A percentile compares a stretch with the other conserved stretches of the same genome.
These are phyloP conservation scores for Chironomus tentans DNA, from an alignment of 2,888 invertebrate genomes.

Conservation along the genomic window DNA sequence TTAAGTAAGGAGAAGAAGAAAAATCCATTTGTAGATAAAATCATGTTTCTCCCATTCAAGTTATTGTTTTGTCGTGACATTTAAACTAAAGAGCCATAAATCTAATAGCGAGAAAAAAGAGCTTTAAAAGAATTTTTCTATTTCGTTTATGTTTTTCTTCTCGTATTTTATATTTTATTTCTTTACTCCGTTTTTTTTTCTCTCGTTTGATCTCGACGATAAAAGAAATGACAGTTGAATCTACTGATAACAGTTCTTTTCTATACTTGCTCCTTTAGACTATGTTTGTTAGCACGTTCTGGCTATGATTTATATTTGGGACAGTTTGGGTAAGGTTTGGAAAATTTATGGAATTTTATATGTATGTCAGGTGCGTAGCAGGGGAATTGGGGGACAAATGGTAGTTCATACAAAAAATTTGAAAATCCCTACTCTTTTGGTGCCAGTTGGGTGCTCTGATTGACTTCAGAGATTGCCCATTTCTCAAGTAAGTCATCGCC, in stretches of 20 bases:
- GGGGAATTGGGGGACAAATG: too few species aligned
- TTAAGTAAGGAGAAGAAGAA: not conserved
- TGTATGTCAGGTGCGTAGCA: too few species aligned
- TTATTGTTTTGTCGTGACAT: slow-evolving; percentile 16
- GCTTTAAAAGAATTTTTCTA: not conserved
- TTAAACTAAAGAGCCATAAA: slow-evolving; percentile 7
- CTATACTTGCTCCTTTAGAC: not conserved
- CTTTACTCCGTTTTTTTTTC: not conserved
- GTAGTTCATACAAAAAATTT: too few species aligned
- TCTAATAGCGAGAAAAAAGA: not conserved
- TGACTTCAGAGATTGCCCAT: too few species aligned
- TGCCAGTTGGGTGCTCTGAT: too few species aligned
- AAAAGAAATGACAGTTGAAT: not conserved
- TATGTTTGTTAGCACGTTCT: not conserved
- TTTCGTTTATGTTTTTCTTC: not conserved
- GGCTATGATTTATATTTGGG: not conserved
- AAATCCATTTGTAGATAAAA: not conserved
- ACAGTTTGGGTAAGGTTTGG: too few species aligned
- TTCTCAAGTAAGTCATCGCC: too few species aligned
- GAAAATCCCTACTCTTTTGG: too few species aligned
- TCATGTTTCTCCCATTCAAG: slow-evolving; percentile 16
- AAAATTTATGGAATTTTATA: too few species aligned
- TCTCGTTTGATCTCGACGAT: not conserved
- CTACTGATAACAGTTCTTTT: not conserved
- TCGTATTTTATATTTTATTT: not conserved